These are phyloP conservation scores for Masnerella sp. DNA, from an alignment of 2,888 invertebrate species.

Conservation along the genomic window DNA sequence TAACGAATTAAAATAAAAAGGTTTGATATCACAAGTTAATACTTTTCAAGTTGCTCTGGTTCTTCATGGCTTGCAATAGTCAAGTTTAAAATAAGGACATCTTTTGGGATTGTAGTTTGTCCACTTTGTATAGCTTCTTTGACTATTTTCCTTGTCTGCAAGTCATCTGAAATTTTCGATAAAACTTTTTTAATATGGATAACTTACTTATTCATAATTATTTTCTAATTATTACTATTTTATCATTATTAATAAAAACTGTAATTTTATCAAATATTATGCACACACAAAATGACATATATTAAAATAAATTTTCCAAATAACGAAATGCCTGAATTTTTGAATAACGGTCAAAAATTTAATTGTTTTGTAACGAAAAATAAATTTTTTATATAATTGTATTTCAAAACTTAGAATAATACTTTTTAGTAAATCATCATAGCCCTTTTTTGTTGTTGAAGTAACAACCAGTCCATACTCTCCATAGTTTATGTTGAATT, in stretches of 20 bases:
- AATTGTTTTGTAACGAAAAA: too few species aligned
- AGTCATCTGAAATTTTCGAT: conserved; percentile 4
- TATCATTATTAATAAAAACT: not conserved
- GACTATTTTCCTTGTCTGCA: not conserved
- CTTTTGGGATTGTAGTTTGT: not conserved
- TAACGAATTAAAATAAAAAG: too few species aligned
- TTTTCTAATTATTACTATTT: not conserved
- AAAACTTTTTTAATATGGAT: not conserved
- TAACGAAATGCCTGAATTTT: not conserved
- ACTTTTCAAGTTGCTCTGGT: too few species aligned
- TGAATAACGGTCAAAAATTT: not conserved
- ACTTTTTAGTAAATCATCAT: not conserved
- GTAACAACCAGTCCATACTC: not conserved
- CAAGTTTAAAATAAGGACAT: not conserved
- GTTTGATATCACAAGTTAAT: too few species aligned
- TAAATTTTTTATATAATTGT: not conserved
- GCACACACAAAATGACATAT: not conserved
- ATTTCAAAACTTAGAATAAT: not conserved
- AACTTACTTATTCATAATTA: not conserved
- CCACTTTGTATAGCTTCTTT: conserved; percentile 1
- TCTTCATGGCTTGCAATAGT: not conserved
- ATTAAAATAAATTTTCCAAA: not conserved
- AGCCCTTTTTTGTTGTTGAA: not conserved
- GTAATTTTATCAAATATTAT: not conserved
- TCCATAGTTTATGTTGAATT: conserved; percentile 7